A percentile compares a stretch with the other conserved stretches of the same genome.
These are phyloP conservation scores for Philopotamus ludificatus DNA, from an alignment of 1,140 invertebrate genomes.

Conservation along the genomic window DNA sequence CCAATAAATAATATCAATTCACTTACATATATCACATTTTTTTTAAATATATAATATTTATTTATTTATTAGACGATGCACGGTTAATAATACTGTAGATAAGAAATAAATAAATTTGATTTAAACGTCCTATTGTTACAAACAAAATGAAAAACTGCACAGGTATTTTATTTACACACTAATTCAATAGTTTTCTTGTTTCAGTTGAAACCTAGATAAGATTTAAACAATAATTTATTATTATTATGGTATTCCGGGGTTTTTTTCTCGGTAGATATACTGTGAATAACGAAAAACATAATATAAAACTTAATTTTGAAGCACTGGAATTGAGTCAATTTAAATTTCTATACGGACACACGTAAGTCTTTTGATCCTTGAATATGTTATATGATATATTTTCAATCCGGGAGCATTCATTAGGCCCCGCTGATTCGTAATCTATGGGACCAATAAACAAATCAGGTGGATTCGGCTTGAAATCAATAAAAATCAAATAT, in stretches of 20 bases:
- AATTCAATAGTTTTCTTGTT: slow-evolving; percentile 38
- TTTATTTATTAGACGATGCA: too few relatives aligned
- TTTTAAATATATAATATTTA: neutral
- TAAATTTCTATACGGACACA: neutral
- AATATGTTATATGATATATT: neutral
- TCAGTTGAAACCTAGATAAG: slow-evolving; percentile 37
- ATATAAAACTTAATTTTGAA: neutral
- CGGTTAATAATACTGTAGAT: neutral
- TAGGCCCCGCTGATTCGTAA: slow-evolving; percentile 39
- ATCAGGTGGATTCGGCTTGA: slow-evolving; percentile 9
- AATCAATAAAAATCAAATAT: slow-evolving; percentile 5
- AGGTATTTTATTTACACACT: slow-evolving; percentile 4
- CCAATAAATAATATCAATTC: neutral
- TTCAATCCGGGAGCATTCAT: slow-evolving; percentile 17
- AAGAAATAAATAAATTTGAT: slow-evolving; percentile 13
- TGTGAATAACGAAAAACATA: neutral
- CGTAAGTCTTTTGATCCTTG: neutral
- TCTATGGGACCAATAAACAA: slow-evolving; percentile 40
- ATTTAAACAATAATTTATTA: slow-evolving; percentile 9
- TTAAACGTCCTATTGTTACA: neutral
- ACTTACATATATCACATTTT: neutral
- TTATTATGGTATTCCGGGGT: neutral
- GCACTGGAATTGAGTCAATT: neutral
- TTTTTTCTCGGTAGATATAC: neutral
- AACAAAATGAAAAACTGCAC: neutral